phyloP scores from a whole-genome alignment of 2,888 invertebrate species.

The Epiblema foenella region DNA sequence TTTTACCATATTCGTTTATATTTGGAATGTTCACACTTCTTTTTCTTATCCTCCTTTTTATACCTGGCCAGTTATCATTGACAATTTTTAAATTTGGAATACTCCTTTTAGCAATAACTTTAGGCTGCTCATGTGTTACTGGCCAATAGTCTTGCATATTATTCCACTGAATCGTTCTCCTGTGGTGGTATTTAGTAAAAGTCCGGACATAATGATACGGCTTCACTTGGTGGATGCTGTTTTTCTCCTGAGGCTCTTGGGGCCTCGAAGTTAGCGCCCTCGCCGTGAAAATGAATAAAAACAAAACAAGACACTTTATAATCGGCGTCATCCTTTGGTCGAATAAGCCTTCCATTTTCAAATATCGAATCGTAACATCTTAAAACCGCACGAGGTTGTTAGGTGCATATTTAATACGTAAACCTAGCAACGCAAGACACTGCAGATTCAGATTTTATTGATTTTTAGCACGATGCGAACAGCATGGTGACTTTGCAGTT shows the following conservation, averaged over 20 bases:
- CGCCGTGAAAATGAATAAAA: slow-evolving; percentile 79
- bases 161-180: slow-evolving; percentile 74
- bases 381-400: slow-evolving; percentile 46
- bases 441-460: slow-evolving; percentile 73
- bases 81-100: slow-evolving; percentile 43
- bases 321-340: slow-evolving; percentile 73
- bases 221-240: slow-evolving; percentile 71
- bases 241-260: slow-evolving; percentile 71
- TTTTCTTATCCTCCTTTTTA: slow-evolving; percentile 53
- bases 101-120: slow-evolving; percentile 53
- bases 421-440: slow-evolving; percentile 65
- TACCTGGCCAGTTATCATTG: slow-evolving; percentile 56
- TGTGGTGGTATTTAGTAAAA: slow-evolving; percentile 79
- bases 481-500: slow-evolving; percentile 48
- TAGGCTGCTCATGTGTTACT: slow-evolving; percentile 58
- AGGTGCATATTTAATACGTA: slow-evolving; percentile 55
- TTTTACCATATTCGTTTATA: slow-evolving; percentile 62
- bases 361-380: slow-evolving; percentile 39
- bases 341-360: slow-evolving; percentile 72
- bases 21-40: slow-evolving; percentile 64
- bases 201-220: slow-evolving; percentile 77
- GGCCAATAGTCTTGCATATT: slow-evolving; percentile 64
- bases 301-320: slow-evolving; percentile 76
- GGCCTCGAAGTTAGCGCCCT: slow-evolving; percentile 78
- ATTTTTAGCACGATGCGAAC: slow-evolving; percentile 56